Conservation (phyloP, 2,113 vertebrate genomes). For the Phylloscopus trochiloides region DNA sequence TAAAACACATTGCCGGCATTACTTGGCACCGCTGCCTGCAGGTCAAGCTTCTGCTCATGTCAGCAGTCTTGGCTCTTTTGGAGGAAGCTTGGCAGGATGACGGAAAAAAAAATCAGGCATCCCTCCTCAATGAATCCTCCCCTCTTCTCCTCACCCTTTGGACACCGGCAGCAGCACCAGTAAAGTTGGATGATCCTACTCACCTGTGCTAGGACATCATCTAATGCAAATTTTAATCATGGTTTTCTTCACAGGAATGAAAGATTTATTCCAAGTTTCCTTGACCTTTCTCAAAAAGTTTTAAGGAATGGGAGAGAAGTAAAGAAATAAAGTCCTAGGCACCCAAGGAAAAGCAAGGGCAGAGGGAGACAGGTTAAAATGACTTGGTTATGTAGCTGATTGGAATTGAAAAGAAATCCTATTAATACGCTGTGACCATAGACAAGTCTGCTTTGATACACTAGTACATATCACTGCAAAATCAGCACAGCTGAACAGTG, state of each 20-base stretch:
- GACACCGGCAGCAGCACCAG: not conserved
- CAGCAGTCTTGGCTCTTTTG: conserved; percentile 29
- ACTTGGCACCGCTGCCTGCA: conserved; percentile 46
- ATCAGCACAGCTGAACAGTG: not conserved
- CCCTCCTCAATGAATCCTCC: not conserved
- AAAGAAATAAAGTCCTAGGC: not conserved
- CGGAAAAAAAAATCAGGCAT: not conserved
- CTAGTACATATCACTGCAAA: not conserved
- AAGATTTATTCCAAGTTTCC: not conserved
- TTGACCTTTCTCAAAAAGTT: not conserved
- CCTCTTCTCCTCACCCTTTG: not conserved
- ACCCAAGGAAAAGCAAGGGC: not conserved
- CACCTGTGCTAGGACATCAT: not conserved
- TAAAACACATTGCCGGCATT: conserved; percentile 31
- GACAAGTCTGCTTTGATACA: not conserved
- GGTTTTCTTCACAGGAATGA: not conserved
- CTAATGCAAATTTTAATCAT: not conserved
- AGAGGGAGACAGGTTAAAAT: not conserved
- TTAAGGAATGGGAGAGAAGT: not conserved
- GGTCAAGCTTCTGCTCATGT: conserved; percentile 49
- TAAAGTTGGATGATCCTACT: not conserved
- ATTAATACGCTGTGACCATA: not conserved
- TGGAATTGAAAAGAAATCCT: not conserved
- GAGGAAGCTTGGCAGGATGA: conserved; percentile 27
- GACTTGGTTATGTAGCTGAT: not conserved